These are phyloP conservation scores for Megathymus violae DNA, from an alignment of 1,140 invertebrate genomes.

Conservation along the genomic window DNA sequence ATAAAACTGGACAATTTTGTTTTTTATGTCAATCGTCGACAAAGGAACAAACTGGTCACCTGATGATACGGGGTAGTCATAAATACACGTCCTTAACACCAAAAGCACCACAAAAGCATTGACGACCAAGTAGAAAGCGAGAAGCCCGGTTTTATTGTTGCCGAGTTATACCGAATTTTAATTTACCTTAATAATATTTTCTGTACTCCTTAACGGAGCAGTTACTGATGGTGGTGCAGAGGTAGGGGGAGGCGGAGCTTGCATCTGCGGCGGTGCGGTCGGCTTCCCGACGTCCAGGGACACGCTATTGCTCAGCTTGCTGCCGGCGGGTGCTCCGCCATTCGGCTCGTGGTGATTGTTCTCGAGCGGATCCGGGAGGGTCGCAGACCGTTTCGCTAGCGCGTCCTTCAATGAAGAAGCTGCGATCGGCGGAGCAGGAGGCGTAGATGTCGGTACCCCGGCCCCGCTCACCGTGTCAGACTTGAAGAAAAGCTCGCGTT, in stretches of 20 bases:
- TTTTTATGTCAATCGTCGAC: no score
- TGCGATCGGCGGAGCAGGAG: conserved; percentile 67
- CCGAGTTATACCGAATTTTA: no score
- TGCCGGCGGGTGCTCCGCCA: conserved; percentile 47
- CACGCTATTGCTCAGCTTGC: conserved; percentile 71
- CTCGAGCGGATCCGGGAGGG: conserved; percentile 67
- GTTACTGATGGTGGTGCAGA: conserved; percentile 60
- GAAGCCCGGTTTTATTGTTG: no score
- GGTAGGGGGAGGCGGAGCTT: conserved; percentile 69
- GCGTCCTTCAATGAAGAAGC: conserved; percentile 72
- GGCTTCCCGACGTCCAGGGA: conserved; percentile 79
- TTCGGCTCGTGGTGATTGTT: conserved; percentile 73
- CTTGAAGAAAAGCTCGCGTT: conserved; percentile 92
- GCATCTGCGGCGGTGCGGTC: conserved; percentile 80
- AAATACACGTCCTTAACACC: no score
- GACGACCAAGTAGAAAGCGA: no score
- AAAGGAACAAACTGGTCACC: no score
- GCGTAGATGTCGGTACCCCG: conserved; percentile 65
- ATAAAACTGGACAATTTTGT: no score
- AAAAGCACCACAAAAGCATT: no score
- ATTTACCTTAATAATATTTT: conserved; percentile 76
- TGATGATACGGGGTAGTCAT: no score
- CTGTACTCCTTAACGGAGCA: conserved; percentile 71
- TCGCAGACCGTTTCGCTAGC: conserved; percentile 71
- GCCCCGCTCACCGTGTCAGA: conserved; percentile 76